These are phyloP conservation scores for Channa argus DNA, from an alignment of 2,113 vertebrate species.

Conservation along the genomic window DNA sequence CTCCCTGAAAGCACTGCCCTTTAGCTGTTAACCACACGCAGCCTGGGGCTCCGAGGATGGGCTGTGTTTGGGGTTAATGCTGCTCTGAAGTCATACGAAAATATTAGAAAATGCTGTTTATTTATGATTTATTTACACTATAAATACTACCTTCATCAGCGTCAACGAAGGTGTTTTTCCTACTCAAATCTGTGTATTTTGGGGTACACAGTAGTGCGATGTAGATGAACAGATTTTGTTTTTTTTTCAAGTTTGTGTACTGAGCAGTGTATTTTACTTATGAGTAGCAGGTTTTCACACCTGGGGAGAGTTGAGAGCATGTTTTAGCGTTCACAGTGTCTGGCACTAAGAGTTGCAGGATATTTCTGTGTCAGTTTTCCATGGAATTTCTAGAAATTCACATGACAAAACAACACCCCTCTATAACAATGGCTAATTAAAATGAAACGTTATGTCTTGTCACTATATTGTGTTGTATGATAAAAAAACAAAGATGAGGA, in stretches of 20 bases:
- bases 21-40: conserved; percentile 69
- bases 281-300: neutral
- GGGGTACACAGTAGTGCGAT: neutral
- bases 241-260: no score
- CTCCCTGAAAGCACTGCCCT: conserved; percentile 71
- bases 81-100: conserved; percentile 12
- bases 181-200: neutral
- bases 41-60: conserved; percentile 24
- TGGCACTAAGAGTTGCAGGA: conserved; percentile 1
- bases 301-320: conserved; percentile 15
- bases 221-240: no score
- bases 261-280: neutral
- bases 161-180: neutral
- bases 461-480: neutral
- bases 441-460: conserved; percentile 6
- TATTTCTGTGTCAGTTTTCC: conserved; percentile 14
- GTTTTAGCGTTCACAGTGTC: neutral
- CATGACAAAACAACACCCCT: conserved; percentile 10
- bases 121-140: neutral
- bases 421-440: neutral
- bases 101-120: conserved; percentile 3
- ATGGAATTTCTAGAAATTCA: conserved; percentile 12
- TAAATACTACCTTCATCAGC: neutral
- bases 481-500: conserved; percentile 10
- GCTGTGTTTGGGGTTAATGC: conserved; percentile 16